Evolutionary conservation across 2,888 invertebrate genomes (phyloP), one percentile per base, ranked within the genome.

Genomic region (Bimastos eiseni): DNA sequence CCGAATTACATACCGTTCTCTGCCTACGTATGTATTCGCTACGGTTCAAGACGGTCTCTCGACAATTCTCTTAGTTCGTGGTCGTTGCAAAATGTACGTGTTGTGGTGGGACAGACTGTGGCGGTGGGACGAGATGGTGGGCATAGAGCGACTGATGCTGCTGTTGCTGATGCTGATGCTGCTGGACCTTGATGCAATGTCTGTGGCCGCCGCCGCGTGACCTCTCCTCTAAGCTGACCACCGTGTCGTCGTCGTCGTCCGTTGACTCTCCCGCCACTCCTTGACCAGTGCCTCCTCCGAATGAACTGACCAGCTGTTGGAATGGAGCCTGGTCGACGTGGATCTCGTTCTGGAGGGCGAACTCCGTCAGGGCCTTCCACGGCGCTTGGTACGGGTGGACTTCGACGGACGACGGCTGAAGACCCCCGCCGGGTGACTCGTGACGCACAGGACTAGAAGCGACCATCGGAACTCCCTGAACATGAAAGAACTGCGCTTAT

Each of bases 351-450:
- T 98, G 98, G 93, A 98, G 96, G 92, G 98, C 98, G 96, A 98
- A 98, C 95, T 98, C 98, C 91, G 97, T 97, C 90, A 98, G 96
- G 92, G 98, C 98, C 96, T 98, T 98, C 99, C 98, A 99, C 21
- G 92, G 92, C 91, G 98, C 98, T 96, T 98, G 98, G 96, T 98
- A 99, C 92, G 98, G 98, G 93, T 97, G 97, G 49, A 97, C 97
- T 95, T 99, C 98, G 91, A 98, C 96, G 83, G 97, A 97, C 94
- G 97, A 94, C 17, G 93, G 93, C 92, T 94, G 94, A 93, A 95
- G 93, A 86, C 37, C 37, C 92, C 93, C 93, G 44, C 90, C 83
- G 11, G 91, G 90, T 4, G 94, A 93, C 93, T 95, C 95, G 93
- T 96, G 95, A 21, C 95, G 95, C 4, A 96, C 95, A 6, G 96